Base-by-base conservation (phyloP, 1,140 invertebrate genomes). In the Cydia strobilella region DNA sequence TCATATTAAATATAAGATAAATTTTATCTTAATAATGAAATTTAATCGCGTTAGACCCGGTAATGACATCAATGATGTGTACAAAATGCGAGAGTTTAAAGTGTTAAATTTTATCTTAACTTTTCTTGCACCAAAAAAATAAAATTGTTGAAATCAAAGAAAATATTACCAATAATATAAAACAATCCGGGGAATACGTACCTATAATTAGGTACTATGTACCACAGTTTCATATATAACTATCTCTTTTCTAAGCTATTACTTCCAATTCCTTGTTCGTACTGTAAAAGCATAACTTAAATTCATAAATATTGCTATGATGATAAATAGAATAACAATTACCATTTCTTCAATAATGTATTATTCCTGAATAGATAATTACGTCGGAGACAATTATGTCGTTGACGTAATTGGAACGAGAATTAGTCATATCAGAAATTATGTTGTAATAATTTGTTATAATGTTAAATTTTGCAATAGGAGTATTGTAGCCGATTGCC, bases 311-410 rank as follows among this genome's bases (percentile, higher is more conserved):
- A 51, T 59, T 51, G 5, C 7, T 20, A 23, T 59, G 18, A 18
- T 23, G 73, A 85, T 84, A 86, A 82, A 82, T 84, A 77, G 85
- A 80, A 80, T 75, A 72, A 79, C 79, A 82, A 82, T 86, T 84
- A 76, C 62, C 63, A 74, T 80, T 71, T 85, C 80, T 83, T 74
- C 73, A 65, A 73, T 54, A 20, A 54, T 54, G n/a, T 54, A 18
- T 84, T 83, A 85, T 86, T 78, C 80, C 69, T 69, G 71, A 23
- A 59, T 77, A 69, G 79, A 82, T 83, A 84, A 83, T 85, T 85
- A 45, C 42, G 42, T 45, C 42, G 15, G 15, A 45, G 42, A 45
- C 82, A 85, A 87, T 87, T 87, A 45, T 45, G 84, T 81, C 72
- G 35, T 42, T 79, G 79, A 85, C 80, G 80, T 74, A 84, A 85